phyloP scores from a whole-genome alignment of 92 coral and sea anemone species.

The Virgularia gustaviana region DNA sequence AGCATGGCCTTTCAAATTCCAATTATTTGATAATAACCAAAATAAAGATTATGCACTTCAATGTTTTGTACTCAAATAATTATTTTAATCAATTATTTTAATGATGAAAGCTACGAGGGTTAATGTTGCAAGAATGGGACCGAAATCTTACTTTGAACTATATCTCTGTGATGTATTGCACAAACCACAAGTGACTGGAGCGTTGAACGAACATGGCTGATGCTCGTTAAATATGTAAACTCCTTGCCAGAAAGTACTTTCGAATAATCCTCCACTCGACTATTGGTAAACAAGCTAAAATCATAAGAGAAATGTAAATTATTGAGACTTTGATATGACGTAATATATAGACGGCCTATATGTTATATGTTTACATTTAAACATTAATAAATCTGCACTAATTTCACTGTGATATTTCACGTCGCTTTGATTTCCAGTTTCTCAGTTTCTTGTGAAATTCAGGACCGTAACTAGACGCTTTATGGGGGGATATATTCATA shows the following conservation, averaged over 20 bases:
- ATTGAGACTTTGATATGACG: neutral
- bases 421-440: no score
- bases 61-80: no score
- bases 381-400: no score
- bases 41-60: no score
- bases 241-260: slow-evolving; percentile 16
- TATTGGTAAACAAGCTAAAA: slow-evolving; percentile 8
- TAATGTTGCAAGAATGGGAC: neutral
- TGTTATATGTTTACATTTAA: no score
- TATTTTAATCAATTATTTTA: no score
- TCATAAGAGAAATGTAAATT: neutral
- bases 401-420: no score
- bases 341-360: neutral
- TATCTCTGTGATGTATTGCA: slow-evolving; percentile 72
- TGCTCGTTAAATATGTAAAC: neutral
- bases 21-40: neutral
- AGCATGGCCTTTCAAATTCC: no score
- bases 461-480: no score
- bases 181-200: slow-evolving; percentile 55
- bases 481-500: no score
- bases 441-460: no score
- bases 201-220: slow-evolving; percentile 3
- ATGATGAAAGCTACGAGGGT: neutral
- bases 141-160: slow-evolving; percentile 65
- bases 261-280: slow-evolving; percentile 23